phyloP scores from a whole-genome alignment of 1,140 invertebrate species.

The Orussus abietinus region DNA sequence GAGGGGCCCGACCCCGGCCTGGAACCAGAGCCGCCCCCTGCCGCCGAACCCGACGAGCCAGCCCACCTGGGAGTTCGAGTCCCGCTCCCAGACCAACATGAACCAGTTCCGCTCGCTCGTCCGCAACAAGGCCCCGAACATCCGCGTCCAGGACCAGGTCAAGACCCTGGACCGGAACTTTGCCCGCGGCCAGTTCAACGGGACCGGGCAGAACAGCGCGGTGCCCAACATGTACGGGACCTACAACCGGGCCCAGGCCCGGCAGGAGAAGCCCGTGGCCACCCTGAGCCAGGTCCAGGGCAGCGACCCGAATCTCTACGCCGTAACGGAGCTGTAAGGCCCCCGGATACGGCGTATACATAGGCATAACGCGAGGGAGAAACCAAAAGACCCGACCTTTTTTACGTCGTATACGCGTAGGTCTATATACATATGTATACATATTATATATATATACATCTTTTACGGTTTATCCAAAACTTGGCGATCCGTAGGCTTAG shows the following conservation, averaged over 20 bases:
- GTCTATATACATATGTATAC: slow-evolving; percentile 11
- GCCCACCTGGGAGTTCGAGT: slow-evolving; percentile 48
- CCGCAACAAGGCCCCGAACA: slow-evolving; percentile 43
- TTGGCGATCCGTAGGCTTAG: too few relatives aligned
- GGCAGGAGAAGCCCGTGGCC: slow-evolving; percentile 45
- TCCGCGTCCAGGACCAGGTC: slow-evolving; percentile 48
- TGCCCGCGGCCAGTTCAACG: slow-evolving; percentile 43
- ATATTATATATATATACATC: too few relatives aligned
- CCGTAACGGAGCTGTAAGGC: slow-evolving; percentile 48
- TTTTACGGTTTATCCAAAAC: too few relatives aligned
- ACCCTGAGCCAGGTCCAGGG: slow-evolving; percentile 51
- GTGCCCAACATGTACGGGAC: slow-evolving; percentile 53
- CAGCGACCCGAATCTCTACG: slow-evolving; percentile 51
- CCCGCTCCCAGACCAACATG: slow-evolving; percentile 50
- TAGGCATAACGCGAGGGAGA: slow-evolving; percentile 18
- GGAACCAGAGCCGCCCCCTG: slow-evolving; percentile 47
- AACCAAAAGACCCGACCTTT: slow-evolving; percentile 35
- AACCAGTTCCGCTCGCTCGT: slow-evolving; percentile 51
- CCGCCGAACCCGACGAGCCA: slow-evolving; percentile 41
- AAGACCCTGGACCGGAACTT: slow-evolving; percentile 50
- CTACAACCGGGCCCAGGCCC: slow-evolving; percentile 44
- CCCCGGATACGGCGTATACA: too few relatives aligned
- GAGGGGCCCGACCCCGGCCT: slow-evolving; percentile 42
- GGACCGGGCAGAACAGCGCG: slow-evolving; percentile 37
- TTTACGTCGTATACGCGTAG: slow-evolving; percentile 24